phyloP scores from a whole-genome alignment of 1,140 invertebrate species.

The Muscidifurax raptorellus region DNA sequence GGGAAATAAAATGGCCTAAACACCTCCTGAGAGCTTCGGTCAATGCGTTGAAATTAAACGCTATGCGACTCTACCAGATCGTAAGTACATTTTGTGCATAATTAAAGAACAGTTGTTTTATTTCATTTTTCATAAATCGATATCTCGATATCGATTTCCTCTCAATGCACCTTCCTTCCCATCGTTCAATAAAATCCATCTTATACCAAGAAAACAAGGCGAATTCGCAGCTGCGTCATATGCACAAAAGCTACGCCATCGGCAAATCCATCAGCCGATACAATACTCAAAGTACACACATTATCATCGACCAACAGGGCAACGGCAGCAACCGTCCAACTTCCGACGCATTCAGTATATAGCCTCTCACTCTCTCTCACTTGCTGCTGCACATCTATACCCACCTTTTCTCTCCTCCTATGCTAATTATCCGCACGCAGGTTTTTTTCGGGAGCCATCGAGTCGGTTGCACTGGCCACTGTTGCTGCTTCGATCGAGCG shows the following conservation, averaged over 20 bases:
- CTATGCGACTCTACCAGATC: too few species aligned
- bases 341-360: not conserved
- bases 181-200: not conserved
- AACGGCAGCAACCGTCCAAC: not conserved
- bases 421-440: constrained; percentile 52
- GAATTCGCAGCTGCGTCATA: too few species aligned
- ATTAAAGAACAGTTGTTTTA: too few species aligned
- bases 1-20: constrained; percentile 18
- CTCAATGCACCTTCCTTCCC: not conserved
- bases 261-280: not conserved
- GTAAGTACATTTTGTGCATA: too few species aligned
- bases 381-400: not conserved
- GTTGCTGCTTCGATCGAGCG: not conserved
- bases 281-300: not conserved
- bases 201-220: too few species aligned
- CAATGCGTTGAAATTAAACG: constrained; percentile 23
- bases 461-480: not conserved
- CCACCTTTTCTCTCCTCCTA: not conserved
- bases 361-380: not conserved
- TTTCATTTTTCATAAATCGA: not conserved
- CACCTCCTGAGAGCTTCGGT: not conserved
- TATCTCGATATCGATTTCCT: not conserved
- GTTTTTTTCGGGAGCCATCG: not conserved
- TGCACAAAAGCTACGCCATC: not conserved
- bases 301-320: not conserved